Evolutionary conservation across 2,888 invertebrate species (phyloP).

Genomic region (Stenichneumon culpator): DNA sequence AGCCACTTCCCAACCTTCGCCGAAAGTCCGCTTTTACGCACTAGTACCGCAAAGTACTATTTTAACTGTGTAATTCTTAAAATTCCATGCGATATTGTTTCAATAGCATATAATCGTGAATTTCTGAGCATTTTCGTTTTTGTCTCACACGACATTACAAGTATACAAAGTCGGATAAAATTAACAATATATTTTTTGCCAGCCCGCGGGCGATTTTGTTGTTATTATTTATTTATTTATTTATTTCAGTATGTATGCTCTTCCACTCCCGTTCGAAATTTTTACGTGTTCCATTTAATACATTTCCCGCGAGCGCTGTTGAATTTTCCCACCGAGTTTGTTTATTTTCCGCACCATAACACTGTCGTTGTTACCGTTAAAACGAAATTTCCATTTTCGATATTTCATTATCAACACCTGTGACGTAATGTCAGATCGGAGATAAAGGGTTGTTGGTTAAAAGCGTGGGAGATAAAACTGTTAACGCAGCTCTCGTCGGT

Average conservation of each 20-base stretch:
- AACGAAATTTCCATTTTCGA: slow-evolving; percentile 45
- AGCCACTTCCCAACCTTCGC: no score
- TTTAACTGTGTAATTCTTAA: no score
- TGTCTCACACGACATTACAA: no score
- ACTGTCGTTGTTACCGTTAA: slow-evolving; percentile 12
- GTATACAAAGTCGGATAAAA: no score
- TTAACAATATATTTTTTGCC: no score
- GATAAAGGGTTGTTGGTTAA: slow-evolving; percentile 7
- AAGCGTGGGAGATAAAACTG: slow-evolving; percentile 4
- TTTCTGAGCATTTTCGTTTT: no score
- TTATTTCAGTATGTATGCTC: neutral
- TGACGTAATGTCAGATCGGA: neutral
- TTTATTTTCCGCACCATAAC: slow-evolving; percentile 11
- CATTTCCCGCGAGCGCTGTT: neutral
- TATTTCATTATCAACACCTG: slow-evolving; percentile 27
- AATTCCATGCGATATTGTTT: no score
- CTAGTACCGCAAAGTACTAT: no score
- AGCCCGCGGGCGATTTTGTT: no score
- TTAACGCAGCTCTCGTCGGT: neutral
- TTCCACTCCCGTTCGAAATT: neutral
- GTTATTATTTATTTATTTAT: no score
- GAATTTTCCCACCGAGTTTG: neutral
- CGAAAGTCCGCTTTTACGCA: no score
- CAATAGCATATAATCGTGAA: no score
- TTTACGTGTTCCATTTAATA: neutral